Conservation (phyloP, 1,140 invertebrate genomes). For the Leptonema lineaticorne region DNA sequence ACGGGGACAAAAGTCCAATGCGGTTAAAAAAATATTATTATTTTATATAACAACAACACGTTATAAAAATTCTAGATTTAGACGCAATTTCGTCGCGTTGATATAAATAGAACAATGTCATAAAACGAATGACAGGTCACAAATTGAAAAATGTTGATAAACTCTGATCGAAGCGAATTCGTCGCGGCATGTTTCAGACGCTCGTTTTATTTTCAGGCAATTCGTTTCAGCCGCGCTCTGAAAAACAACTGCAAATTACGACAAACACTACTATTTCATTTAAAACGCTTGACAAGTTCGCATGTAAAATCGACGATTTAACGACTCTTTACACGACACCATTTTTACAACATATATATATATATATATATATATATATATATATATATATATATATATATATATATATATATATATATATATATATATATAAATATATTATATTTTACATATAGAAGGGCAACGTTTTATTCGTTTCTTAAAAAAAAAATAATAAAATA, state of each 20-base stretch:
- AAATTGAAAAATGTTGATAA: too few relatives aligned
- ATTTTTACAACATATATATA: not conserved
- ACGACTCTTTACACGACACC: not conserved
- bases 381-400: not conserved
- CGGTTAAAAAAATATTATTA: too few relatives aligned
- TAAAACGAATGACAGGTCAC: too few relatives aligned
- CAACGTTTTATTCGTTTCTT: too few relatives aligned
- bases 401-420: not conserved
- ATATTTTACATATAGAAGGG: not conserved
- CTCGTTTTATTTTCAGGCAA: slow-evolving; percentile 7
- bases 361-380: not conserved
- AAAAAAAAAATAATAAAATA: too few relatives aligned
- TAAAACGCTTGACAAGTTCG: slow-evolving; percentile 16
- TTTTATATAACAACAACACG: too few relatives aligned
- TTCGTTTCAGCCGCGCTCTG: slow-evolving; percentile 16
- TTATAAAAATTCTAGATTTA: too few relatives aligned
- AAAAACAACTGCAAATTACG: slow-evolving; percentile 20
- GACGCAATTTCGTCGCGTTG: too few relatives aligned
- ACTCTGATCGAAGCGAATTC: slow-evolving; percentile 10
- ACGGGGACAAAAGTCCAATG: too few relatives aligned
- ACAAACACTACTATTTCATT: slow-evolving; percentile 28
- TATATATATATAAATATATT: not conserved
- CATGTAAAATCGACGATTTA: slow-evolving; percentile 16
- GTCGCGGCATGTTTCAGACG: slow-evolving; percentile 13
- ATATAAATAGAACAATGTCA: too few relatives aligned